Base-by-base conservation (phyloP, 2,113 vertebrate genomes). In the Eulacestoma nigropectus region DNA sequence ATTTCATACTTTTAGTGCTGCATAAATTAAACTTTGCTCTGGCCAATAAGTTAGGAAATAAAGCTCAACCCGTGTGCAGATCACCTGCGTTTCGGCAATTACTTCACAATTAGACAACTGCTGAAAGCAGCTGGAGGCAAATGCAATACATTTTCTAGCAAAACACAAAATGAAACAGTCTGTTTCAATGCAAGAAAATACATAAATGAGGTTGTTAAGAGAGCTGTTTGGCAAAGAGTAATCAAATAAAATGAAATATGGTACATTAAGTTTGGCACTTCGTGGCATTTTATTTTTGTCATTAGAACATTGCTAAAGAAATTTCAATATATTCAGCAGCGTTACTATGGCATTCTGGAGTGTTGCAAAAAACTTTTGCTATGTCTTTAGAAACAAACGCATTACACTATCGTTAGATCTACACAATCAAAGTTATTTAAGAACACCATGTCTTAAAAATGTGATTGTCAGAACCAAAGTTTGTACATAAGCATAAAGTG, bases 101-200 rank as follows among this genome's bases (percentile, higher is more conserved):
- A 94, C 83, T 87, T 81, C 79, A 93, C 85, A 95, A 96, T 88
- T 93, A 96, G 93, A 92, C 92, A 96, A 96, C 90, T 92, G 96
- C 90, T 96, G 85, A 90, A 97, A 96, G 72, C 93, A 89, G 93
- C 95, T 94, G 93, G 95, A 96, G 92, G 90, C 95, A 93, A 97
- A 94, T 46, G 76, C 90, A 92, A 84, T 87, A 81, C 62, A 88
- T 94, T 96, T 90, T 76, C 68, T 90, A 96, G 88, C 68, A 95
- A 95, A 94, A 95, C 49, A 86, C 55, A 93, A 92, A 95, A 86
- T 64, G 80, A 94, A 96, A 80, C 76, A 80, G 76, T 64, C 79
- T 96, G 85, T 78, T 96, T 89, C 68, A 37, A 50, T 52, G 75
- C 73, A 92, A 83, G 89, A 88, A 93, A 96, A 92, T 52, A 90